These are phyloP conservation scores for Tetragonisca angustula DNA, from an alignment of 2,888 invertebrate species.

Conservation along the genomic window DNA sequence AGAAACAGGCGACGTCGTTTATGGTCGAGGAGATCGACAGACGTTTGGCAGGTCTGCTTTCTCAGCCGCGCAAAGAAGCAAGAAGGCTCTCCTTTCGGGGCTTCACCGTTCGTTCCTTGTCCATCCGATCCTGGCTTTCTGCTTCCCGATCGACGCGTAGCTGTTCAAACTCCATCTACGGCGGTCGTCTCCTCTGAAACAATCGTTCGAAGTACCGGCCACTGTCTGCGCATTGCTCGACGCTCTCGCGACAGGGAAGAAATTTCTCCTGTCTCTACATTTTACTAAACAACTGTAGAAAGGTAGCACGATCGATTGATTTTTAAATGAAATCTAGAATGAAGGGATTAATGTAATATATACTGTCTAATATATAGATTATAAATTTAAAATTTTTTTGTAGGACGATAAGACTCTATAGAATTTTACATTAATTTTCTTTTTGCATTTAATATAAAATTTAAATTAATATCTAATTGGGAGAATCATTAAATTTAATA, in stretches of 20 bases:
- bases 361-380: too few species aligned
- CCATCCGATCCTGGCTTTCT: slow-evolving; percentile 45
- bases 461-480: too few species aligned
- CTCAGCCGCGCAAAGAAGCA: slow-evolving; percentile 58
- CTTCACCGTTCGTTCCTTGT: slow-evolving; percentile 47
- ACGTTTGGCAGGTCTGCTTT: slow-evolving; percentile 73
- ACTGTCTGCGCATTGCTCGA: neutral
- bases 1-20: slow-evolving; percentile 71
- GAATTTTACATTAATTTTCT: too few species aligned
- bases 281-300: too few species aligned
- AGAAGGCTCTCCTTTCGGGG: slow-evolving; percentile 49
- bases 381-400: too few species aligned
- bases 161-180: slow-evolving; percentile 47
- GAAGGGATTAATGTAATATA: too few species aligned
- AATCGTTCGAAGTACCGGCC: slow-evolving; percentile 24
- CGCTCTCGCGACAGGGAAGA: neutral
- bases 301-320: too few species aligned
- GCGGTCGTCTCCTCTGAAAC: slow-evolving; percentile 21
- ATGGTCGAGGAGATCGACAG: slow-evolving; percentile 72
- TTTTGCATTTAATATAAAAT: too few species aligned
- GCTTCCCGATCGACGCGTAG: slow-evolving; percentile 7
- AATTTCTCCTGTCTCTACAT: neutral
- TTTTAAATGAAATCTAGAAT: too few species aligned
- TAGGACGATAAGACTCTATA: too few species aligned
- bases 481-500: too few species aligned